Evolutionary conservation across 2,888 invertebrate genomes (phyloP), one percentile per base, ranked within the genome.

Genomic region (Drosophila paracracens): DNA sequence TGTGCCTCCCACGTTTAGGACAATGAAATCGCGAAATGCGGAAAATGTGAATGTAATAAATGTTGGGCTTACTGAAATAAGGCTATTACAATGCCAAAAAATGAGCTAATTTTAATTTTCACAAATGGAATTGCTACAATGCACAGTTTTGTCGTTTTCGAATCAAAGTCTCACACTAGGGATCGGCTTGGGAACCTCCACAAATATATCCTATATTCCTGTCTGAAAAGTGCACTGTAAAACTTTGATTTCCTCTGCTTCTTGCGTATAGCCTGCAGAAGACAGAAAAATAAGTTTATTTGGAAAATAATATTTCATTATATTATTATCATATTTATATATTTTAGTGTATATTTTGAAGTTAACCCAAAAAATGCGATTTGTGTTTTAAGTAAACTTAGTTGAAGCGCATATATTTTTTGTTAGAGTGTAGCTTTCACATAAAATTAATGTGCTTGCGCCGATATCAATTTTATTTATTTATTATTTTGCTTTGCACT

Each of bases 401-500:
- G 18, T 29, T 51, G 10, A n/a, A 11, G n/a, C 7, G 11, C 11
- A 18, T 6, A 25, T 5, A 2, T 6, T 7, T 25, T 54, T 54
- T 38, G 54, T 51, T 7, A 46, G 50, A 52, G 63, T 61, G 72
- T 70, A 70, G 36, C 50, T 64, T 71, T 71, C 64, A 57, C 40
- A 60, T 65, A 53, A n/a, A 77, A 86, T 88, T 88, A 88, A 85
- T 86, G 83, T 74, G 81, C 76, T 74, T 79, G 59, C 56, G 38
- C 40, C 63, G 68, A 73, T 88, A 86, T 89, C 90, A 90, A 88
- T 86, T 89, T 90, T 88, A 88, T 81, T 85, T 90, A 80, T 82
- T 82, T 82, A 88, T 86, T 88, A 60, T 50, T 75, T 78, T 89
- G 54, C 66, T 64, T 75, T 76, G 69, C 74, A 72, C 78, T 83